Base-by-base conservation (phyloP, 2,113 vertebrate species). In the Rhinichthys klamathensis region DNA sequence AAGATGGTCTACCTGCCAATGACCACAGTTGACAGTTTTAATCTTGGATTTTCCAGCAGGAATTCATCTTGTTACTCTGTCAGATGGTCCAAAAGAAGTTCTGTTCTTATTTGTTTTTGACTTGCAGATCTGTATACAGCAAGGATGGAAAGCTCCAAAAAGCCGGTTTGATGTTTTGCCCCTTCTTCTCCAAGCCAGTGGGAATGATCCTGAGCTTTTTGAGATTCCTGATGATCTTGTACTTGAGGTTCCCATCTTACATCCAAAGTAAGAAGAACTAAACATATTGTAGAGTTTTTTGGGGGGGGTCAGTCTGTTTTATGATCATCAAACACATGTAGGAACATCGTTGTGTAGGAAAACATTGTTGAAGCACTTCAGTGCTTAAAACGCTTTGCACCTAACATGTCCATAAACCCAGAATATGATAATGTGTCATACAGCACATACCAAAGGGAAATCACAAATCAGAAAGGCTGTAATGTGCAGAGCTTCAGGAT, bases 131-230 rank as follows among this genome's bases (percentile, higher is more conserved):
- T 99, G 98, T 91, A 92, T 97, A n/a, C 97, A 99, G 92, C 97
- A 99, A 67, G 98, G 98, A 21, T 99, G 98, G 98, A 99, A 99
- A 85, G 94, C 97, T 0, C 96, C 97, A 0, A 92, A 93, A 0
- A 95, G 96, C 2, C 96, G 97, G 32, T 99, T 99, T 0, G 98
- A 99, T 0, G 93, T 99, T 84, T 95, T 99, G 73, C 98, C 98
- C 0, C 96, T 99, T 56, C 93, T 99, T 51, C 97, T 99, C 67
- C 98, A 99, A 87, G 96, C 98, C 88, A 97, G 95, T 0, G 98
- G 98, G 89, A 97, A 98, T 0, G 98, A 99, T 74, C 98, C 98
- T 0, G 98, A 99, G 92, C 95, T 98, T 86, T 99, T 99, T 8
- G 97, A 99, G 91, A 95, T 99, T 44, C 97, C 98, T 0, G 96